Base-by-base conservation (phyloP, 2,113 vertebrate species). In the Micromys minutus region DNA sequence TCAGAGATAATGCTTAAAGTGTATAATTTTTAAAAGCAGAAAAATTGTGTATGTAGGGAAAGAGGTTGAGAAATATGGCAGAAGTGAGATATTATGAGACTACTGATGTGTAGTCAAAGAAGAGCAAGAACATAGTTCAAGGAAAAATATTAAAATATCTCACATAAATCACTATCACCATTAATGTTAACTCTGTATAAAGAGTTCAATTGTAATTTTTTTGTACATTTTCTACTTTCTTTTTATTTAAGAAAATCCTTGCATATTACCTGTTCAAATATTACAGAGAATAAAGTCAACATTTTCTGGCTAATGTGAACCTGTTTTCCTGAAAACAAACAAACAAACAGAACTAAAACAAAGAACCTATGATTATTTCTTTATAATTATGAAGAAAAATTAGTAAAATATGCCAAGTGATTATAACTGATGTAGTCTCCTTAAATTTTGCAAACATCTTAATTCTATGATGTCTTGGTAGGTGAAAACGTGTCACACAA, bases 161-260 rank as follows among this genome's bases (percentile, higher is more conserved):
- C 9, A 7, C 7, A 22, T 2, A 83, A 77, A 77, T 77, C 10
- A 57, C 13, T 3, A 29, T 29, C 21, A 63, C 24, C 77, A 67
- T 67, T 50, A 67, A 76, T 80, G 74, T 90, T 89, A 55, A 57
- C 42, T 72, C 36, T 26, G 16, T 67, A 45, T 9, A 90, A 76
- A 94, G 7, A 22, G 9, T 84, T 67, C 13, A 90, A 55, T 80
- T 36, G 2, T 31, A 57, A 1, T 67, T 45, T 6, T 93, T 69
- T 80, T 24, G 24, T 63, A 19, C 24, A 61, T 61, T 87, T 17
- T 74, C 11, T 3, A 89, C 24, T 83, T 65, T 4, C 29, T 93
- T 31, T 4, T 87, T 45, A 36, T 13, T 74, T 67, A 92, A 52
- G 92, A 96, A 96, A 87, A 87, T 45, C 11, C 8, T 63, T 36